phyloP scores from a whole-genome alignment of 2,888 invertebrate species.

The Anoncus sp. region DNA sequence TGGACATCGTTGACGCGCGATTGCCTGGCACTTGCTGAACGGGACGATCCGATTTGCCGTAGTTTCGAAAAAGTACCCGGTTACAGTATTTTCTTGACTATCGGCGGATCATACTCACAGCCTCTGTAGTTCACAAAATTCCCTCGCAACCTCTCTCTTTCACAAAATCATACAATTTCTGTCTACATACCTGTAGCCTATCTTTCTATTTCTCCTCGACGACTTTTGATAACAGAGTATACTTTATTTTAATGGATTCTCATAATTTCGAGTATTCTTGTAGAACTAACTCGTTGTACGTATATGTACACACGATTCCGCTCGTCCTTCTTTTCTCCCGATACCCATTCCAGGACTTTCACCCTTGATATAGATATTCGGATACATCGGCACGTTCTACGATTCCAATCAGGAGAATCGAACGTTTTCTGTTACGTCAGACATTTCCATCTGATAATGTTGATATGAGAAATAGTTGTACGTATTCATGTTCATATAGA shows the following conservation, averaged over 20 bases:
- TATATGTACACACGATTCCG: background rate
- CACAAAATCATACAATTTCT: constrained; percentile 6
- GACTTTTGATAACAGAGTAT: constrained; percentile 23
- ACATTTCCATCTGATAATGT: constrained; percentile 11
- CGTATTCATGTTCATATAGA: background rate
- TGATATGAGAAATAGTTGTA: background rate
- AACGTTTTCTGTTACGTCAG: background rate
- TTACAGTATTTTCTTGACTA: background rate
- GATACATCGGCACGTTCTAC: constrained; percentile 3
- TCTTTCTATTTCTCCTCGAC: constrained; percentile 14
- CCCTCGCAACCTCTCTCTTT: constrained; percentile 23
- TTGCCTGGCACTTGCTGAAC: constrained; percentile 24
- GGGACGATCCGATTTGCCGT: constrained; percentile 37
- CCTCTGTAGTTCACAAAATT: constrained; percentile 9
- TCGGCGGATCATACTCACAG: constrained; percentile 34
- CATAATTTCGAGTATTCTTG: constrained; percentile 29
- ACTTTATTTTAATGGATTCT: constrained; percentile 45
- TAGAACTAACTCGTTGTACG: background rate
- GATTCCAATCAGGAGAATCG: constrained; percentile 5
- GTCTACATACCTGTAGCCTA: background rate
- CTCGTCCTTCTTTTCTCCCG: background rate
- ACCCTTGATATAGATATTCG: background rate
- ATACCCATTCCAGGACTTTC: background rate
- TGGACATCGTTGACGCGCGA: constrained; percentile 42
- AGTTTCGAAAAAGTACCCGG: constrained; percentile 34